Conservation (phyloP, 2,113 vertebrate species). For the Elgaria multicarinata region DNA sequence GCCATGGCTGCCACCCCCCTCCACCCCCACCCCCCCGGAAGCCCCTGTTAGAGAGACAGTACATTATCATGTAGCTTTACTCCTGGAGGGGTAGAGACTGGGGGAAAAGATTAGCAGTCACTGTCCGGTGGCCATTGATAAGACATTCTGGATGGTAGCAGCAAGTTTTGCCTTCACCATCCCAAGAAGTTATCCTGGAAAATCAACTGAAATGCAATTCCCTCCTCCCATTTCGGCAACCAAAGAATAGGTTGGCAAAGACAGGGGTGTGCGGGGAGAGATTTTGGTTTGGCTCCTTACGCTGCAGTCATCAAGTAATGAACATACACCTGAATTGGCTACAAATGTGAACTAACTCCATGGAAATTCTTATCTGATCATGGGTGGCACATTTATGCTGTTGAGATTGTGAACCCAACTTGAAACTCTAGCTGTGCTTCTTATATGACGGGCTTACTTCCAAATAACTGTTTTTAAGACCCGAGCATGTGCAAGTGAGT, state of each 20-base stretch:
- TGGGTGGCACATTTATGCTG: background rate
- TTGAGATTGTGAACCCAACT: background rate
- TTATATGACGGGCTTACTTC: background rate
- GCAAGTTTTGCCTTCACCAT: background rate
- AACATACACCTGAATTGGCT: background rate
- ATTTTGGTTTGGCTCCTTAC: background rate
- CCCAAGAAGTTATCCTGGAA: background rate
- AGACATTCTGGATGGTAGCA: too few species aligned
- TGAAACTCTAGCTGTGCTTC: background rate
- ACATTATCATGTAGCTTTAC: background rate
- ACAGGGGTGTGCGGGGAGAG: background rate
- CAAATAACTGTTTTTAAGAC: background rate
- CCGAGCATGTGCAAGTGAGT: background rate
- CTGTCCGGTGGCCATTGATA: background rate
- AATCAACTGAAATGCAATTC: background rate
- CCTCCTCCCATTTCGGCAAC: background rate
- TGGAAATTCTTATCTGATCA: background rate
- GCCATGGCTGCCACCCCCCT: background rate
- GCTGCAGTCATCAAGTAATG: background rate
- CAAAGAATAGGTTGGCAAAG: background rate
- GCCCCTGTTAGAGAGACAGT: background rate
- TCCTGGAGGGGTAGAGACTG: background rate
- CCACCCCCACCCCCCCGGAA: background rate
- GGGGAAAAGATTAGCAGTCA: background rate
- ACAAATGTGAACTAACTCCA: background rate